These are phyloP conservation scores for Smithornis capensis DNA, from an alignment of 2,113 vertebrate genomes.

Conservation along the genomic window DNA sequence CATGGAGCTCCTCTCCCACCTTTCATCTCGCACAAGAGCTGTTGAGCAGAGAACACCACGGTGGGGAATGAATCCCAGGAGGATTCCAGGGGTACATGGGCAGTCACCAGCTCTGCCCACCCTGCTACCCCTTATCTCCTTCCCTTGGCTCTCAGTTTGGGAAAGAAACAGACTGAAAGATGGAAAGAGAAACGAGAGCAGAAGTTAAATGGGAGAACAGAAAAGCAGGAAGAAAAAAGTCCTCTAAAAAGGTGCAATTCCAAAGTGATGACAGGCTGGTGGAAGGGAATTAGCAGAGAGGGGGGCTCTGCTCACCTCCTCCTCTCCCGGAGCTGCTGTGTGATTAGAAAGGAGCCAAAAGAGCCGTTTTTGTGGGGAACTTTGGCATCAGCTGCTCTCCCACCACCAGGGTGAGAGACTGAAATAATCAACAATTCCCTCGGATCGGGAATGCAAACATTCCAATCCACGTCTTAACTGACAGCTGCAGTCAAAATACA, in stretches of 20 bases:
- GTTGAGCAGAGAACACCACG: neutral
- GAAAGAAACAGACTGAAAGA: conserved; percentile 21
- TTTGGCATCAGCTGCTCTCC: neutral
- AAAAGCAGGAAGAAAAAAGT: conserved; percentile 1
- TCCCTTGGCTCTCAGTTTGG: neutral
- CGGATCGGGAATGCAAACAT: conserved; percentile 10
- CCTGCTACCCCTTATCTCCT: neutral
- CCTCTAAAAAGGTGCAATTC: conserved; percentile 22
- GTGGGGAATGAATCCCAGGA: neutral
- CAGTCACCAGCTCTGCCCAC: neutral
- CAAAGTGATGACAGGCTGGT: conserved; percentile 49
- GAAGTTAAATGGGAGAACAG: neutral
- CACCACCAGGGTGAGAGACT: conserved; percentile 23
- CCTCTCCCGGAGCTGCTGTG: neutral
- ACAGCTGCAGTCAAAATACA: conserved; percentile 61
- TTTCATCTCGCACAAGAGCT: fast-evolving
- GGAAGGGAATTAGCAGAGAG: conserved; percentile 29
- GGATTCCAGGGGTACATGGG: neutral
- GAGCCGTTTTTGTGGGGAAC: conserved; percentile 30
- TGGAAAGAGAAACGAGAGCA: conserved; percentile 16
- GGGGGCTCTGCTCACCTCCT: conserved; percentile 10
- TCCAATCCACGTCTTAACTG: conserved; percentile 3
- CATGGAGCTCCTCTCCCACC: neutral
- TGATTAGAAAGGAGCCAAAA: conserved; percentile 28
- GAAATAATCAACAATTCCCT: conserved; percentile 51